Evolutionary conservation across 2,888 invertebrate genomes (phyloP).

Genomic region (Phragmatobia fuliginosa): DNA sequence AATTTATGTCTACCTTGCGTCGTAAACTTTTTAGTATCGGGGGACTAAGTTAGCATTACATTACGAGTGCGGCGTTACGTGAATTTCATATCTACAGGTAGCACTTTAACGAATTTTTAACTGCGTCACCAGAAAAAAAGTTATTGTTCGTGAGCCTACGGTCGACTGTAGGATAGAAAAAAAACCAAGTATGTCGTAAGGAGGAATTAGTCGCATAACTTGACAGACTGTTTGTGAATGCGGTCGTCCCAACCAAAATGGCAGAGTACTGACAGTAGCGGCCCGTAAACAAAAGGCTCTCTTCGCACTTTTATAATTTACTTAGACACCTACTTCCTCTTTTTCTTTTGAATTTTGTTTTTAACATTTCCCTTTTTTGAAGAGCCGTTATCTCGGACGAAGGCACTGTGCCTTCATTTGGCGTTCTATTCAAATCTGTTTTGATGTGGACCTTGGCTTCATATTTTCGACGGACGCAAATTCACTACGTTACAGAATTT

Average conservation of each 20-base stretch:
- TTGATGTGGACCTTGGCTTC: constrained; percentile 64
- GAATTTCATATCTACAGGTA: constrained; percentile 43
- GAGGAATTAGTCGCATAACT: constrained; percentile 58
- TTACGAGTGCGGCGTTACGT: constrained; percentile 39
- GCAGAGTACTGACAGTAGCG: constrained; percentile 64
- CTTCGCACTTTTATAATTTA: constrained; percentile 79
- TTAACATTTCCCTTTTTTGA: constrained; percentile 75
- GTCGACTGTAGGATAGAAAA: constrained; percentile 52
- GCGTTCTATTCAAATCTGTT: constrained; percentile 72
- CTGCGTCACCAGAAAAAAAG: constrained; percentile 37
- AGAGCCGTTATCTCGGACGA: constrained; percentile 75
- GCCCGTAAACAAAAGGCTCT: constrained; percentile 73
- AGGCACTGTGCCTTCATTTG: constrained; percentile 68
- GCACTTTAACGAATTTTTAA: constrained; percentile 41
- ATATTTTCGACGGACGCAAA: constrained; percentile 61
- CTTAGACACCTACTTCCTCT: constrained; percentile 71
- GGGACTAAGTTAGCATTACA: constrained; percentile 47
- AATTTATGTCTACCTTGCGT: constrained; percentile 44
- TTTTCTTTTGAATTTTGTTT: constrained; percentile 78
- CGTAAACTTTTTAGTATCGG: constrained; percentile 51
- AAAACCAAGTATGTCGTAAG: constrained; percentile 51
- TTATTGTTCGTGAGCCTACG: constrained; percentile 42
- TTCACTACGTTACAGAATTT: constrained; percentile 47
- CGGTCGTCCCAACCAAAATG: constrained; percentile 59
- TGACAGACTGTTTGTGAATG: constrained; percentile 63